Evolutionary conservation across 2,888 invertebrate species (phyloP).

Genomic region (Lepas anatifera): DNA sequence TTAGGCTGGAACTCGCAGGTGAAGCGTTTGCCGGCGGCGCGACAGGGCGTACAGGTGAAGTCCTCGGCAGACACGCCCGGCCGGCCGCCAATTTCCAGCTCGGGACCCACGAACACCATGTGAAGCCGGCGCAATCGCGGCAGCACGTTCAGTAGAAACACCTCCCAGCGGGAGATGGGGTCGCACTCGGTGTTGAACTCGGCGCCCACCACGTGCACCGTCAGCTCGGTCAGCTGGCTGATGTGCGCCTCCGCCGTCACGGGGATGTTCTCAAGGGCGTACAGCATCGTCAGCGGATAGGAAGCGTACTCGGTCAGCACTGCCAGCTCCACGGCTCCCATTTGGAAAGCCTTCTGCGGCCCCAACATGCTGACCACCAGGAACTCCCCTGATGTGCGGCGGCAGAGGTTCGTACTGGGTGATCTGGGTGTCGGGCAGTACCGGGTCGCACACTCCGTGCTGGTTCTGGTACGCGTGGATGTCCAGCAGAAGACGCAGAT

Average conservation of each 20-base stretch:
- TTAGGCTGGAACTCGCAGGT: not conserved
- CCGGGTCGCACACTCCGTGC: constrained; percentile 2
- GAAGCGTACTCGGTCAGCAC: constrained; percentile 18
- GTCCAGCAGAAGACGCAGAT: not conserved
- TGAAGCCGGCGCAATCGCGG: constrained; percentile 16
- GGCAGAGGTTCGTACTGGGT: not conserved
- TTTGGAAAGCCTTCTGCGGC: not conserved
- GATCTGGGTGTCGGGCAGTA: not conserved
- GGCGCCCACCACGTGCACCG: constrained; percentile 23
- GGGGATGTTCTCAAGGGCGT: constrained; percentile 17
- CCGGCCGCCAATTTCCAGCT: constrained; percentile 4
- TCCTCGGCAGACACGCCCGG: not conserved
- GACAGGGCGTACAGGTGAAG: not conserved
- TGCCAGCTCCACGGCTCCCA: not conserved
- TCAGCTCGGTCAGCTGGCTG: constrained; percentile 10
- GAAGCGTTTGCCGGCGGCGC: not conserved
- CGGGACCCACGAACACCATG: constrained; percentile 20
- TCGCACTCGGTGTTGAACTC: constrained; percentile 17
- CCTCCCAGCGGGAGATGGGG: constrained; percentile 19
- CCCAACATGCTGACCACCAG: constrained; percentile 14
- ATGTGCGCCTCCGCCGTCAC: constrained; percentile 9
- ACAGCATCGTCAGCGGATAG: constrained; percentile 20
- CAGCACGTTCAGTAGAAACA: constrained; percentile 18
- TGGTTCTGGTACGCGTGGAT: not conserved
- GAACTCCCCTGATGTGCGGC: not conserved